Evolutionary conservation across 1,140 invertebrate species (phyloP), one percentile per base, ranked within the genome.

Genomic region (Solenopsis invicta): DNA sequence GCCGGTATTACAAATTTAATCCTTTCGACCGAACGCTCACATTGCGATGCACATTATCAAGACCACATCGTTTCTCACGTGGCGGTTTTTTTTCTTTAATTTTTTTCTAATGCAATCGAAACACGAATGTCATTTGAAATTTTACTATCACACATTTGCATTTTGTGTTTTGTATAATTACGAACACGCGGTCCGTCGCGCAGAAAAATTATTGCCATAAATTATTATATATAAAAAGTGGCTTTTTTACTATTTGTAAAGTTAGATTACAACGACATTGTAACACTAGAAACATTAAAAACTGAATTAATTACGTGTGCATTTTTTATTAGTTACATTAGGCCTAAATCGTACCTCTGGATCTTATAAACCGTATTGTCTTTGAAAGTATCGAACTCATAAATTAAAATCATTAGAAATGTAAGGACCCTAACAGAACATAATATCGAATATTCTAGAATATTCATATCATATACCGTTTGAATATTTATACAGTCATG

Each of bases 161-260:
- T 29, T 29, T 29, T 29, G 24, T 50, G 24, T 50, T 37, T 61
- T 8, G 16, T 59, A 16, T 59, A 18, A 74, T 34, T 3, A 34
- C 12, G 18, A 64, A 37, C 10, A n/a, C 4, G 12, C 10, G 56
- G 5, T 12, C 1, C 6, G 59, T 16, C 8, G 21, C 29, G 16
- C 29, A 13, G 12, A 34, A 24, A 16, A 64, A 37, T 4, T 34
- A 64, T 64, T 29, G 5, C 4, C 16, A 4, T 16, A 37, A 37
- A 64, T 64, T 64, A n/a, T n/a, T n/a, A n/a, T n/a, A 29, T 66
- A n/a, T 66, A 37, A 41, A 66, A 66, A 66, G n/a, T 41, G n/a
- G 10, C 8, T 18, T 10, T 9, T n/a, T 37, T 66, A 66, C 4
- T 37, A 37, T n/a, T 41, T 41, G 8, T 41, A 10, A n/a, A 66